Conservation (phyloP, 37 sponge, comb jelly and placozoan genomes). For the Tethya wilhelma region DNA sequence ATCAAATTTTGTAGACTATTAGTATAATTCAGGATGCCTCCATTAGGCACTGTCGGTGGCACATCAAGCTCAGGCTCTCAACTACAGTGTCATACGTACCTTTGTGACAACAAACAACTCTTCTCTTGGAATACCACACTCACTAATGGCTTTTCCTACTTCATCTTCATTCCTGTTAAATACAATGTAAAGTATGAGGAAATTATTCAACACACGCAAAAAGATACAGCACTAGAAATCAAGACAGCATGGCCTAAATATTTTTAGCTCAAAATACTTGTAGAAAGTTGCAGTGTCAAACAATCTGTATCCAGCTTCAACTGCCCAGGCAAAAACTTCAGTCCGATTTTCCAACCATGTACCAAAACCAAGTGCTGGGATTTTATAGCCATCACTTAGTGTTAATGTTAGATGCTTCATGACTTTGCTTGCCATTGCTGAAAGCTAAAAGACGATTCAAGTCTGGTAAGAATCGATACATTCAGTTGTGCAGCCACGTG, state of each 20-base stretch:
- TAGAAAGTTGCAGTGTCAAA: slow-evolving; percentile 80
- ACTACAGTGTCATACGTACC: neutral
- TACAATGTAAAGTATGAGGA: neutral
- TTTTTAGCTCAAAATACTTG: no score
- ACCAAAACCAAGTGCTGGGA: slow-evolving; percentile 82
- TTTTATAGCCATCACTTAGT: slow-evolving; percentile 62
- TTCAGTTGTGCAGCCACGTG: no score
- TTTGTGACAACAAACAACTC: slow-evolving; percentile 18
- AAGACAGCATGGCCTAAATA: no score
- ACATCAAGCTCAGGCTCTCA: no score
- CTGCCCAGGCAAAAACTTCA: slow-evolving; percentile 39
- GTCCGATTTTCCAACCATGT: slow-evolving; percentile 23
- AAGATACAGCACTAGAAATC: no score
- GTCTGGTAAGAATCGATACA: no score
- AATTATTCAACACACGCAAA: no score
- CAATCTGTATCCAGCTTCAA: slow-evolving; percentile 71
- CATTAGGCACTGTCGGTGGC: no score
- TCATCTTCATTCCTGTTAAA: slow-evolving; percentile 27
- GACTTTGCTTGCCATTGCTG: no score
- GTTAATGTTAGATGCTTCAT: neutral
- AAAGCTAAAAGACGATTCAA: no score
- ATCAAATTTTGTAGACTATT: neutral
- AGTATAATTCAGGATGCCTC: no score
- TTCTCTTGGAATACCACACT: slow-evolving; percentile 73
- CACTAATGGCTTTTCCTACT: slow-evolving; percentile 12